Evolutionary conservation across 2,888 invertebrate species (phyloP), one percentile per base, ranked within the genome.

Genomic region (Eulithis testata): DNA sequence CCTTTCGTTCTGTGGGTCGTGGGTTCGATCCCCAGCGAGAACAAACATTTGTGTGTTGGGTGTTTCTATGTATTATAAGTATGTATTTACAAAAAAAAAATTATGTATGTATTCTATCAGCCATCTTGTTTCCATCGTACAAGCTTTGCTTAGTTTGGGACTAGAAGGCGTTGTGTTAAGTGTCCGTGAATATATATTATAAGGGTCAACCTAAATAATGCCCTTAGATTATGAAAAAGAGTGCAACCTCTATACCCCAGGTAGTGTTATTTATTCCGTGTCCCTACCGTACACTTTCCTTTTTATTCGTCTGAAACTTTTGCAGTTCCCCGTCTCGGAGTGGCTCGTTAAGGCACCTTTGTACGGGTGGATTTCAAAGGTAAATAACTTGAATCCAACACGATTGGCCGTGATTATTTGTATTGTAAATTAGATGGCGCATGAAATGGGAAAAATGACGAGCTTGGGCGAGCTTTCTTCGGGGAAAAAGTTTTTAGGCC

Each of bases 321-420:
- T 78, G 78, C 80, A 81, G 80, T 81, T 81, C 76, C 75, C 72
- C 78, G 74, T 78, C 76, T 79, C 75, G 72, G 78, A 77, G 80
- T 71, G 73, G 76, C 82, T 86, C 87, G 83, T 87, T 87, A 86
- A 79, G 84, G 73, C 80, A 85, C 85, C 85, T 87, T 87, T 87
- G 86, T 87, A 76, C 37, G 53, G 73, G 74, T 77, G 76, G 74
- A 75, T 81, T 79, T 76, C 78, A 73, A 79, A 82, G 78, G 83
- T 82, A 87, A 86, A 86, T 80, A 82, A 77, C 82, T 78, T 73
- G 75, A 79, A 82, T 83, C 79, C 79, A 80, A 77, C 75, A 68
- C 76, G 76, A 85, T 85, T 83, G 82, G 79, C 77, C 76, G 73
- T 85, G 78, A 84, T 84, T 87, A 84, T 86, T 85, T 85, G 78